A percentile compares a stretch with the other conserved stretches of the same genome.
Conservation (phyloP, 2,888 invertebrate species). For the Arrhopalites spinosus region DNA sequence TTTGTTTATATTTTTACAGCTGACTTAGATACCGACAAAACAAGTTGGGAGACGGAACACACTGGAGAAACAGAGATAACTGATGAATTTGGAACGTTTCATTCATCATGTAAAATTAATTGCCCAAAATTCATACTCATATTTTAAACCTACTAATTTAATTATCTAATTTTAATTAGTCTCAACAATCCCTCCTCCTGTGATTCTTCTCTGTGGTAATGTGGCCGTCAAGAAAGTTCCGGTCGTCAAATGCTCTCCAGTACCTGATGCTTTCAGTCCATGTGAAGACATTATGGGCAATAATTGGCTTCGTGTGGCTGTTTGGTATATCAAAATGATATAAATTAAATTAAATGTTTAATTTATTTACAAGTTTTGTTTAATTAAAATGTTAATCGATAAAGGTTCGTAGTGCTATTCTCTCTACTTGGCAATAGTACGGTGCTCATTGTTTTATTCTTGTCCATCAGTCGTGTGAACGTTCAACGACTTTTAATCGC, state of each 20-base stretch:
- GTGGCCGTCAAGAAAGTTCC: conserved; percentile 39
- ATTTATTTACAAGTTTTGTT: not conserved
- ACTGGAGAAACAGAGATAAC: too few species aligned
- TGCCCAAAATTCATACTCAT: too few species aligned
- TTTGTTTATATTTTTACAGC: too few species aligned
- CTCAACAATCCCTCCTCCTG: conserved; percentile 2
- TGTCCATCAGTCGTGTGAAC: conserved; percentile 64
- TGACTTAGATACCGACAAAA: too few species aligned
- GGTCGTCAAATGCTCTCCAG: conserved; percentile 69
- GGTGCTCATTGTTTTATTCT: conserved; percentile 76
- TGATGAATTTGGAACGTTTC: conserved; percentile 32
- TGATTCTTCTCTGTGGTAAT: conserved; percentile 25
- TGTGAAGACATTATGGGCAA: conserved; percentile 90
- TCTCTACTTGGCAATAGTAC: conserved; percentile 83
- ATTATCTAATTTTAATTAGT: too few species aligned
- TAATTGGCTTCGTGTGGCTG: conserved; percentile 75
- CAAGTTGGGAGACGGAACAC: conserved; percentile 15
- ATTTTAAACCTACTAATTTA: too few species aligned
- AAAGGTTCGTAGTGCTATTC: conserved; percentile 71
- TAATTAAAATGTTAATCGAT: conserved; percentile 22
- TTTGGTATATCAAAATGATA: conserved; percentile 66
- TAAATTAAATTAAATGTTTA: not conserved
- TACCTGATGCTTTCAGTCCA: conserved; percentile 81
- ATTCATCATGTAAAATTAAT: not conserved
- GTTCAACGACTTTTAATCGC: conserved; percentile 72